Percentiles rank a stretch among this genome's conserved stretches.
phyloP scores from a whole-genome alignment of 2,113 vertebrate species.

The Carettochelys insculpta region DNA sequence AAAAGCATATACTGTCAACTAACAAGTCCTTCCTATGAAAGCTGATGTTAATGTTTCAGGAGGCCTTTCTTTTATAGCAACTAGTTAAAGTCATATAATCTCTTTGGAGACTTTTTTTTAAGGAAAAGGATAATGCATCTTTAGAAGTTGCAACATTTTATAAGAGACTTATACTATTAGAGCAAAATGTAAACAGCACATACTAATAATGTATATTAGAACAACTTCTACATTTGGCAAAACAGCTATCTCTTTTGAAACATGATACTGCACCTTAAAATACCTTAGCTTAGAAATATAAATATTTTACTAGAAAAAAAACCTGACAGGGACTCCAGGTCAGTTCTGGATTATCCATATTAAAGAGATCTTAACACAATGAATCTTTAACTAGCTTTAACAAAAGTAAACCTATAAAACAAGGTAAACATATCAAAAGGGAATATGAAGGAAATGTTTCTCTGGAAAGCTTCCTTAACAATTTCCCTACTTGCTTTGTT shows the following conservation, averaged over 20 bases:
- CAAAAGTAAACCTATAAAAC: constrained; percentile 90
- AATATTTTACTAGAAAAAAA: constrained; percentile 81
- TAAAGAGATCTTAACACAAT: constrained; percentile 79
- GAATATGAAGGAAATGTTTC: constrained; percentile 93
- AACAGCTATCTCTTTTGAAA: constrained; percentile 77
- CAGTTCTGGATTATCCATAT: constrained; percentile 81
- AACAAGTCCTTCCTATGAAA: constrained; percentile 47
- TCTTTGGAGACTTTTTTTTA: constrained; percentile 64
- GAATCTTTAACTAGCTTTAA: constrained; percentile 82
- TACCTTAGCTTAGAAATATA: constrained; percentile 81
- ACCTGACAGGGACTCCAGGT: constrained; percentile 76
- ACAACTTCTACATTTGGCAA: constrained; percentile 80
- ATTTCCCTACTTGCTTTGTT: constrained; percentile 91
- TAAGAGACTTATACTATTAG: constrained; percentile 65
- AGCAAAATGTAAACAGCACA: constrained; percentile 80
- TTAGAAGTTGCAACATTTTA: constrained; percentile 72
- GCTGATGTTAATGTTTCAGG: constrained; percentile 56
- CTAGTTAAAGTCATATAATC: constrained; percentile 69
- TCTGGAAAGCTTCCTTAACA: constrained; percentile 92
- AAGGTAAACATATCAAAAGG: constrained; percentile 90
- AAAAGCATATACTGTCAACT: constrained; percentile 49
- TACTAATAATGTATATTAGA: constrained; percentile 74
- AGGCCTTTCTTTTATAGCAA: constrained; percentile 60
- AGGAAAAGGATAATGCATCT: constrained; percentile 80
- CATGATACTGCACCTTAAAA: constrained; percentile 80